Conservation (phyloP, 2,797 vertebrate genomes). For the Clarias pachynema region DNA sequence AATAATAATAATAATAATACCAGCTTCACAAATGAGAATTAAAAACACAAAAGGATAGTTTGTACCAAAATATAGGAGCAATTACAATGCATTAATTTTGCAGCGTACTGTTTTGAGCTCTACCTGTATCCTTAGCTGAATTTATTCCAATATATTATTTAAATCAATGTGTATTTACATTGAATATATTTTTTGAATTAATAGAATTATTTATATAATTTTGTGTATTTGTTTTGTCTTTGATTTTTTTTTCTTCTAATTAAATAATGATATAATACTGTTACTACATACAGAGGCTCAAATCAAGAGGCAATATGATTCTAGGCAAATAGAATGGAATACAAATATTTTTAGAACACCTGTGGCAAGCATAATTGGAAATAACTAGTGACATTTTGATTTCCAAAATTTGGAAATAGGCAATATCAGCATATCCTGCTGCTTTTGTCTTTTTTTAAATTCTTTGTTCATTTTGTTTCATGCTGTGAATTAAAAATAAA, state of each 20-base stretch:
- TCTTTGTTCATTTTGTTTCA: slow-evolving; percentile 7
- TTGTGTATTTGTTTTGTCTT: background rate
- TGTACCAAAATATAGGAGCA: no score
- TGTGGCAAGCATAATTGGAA: background rate
- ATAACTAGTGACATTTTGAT: background rate
- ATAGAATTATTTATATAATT: no score
- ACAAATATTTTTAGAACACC: background rate
- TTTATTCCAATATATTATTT: no score
- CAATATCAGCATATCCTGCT: background rate
- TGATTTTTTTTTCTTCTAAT: background rate
- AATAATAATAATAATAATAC: no score
- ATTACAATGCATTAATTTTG: no score
- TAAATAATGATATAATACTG: background rate
- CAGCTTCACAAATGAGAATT: no score
- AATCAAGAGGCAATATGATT: background rate
- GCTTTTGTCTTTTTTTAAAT: background rate
- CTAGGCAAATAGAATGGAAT: background rate
- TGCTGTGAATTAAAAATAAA: background rate
- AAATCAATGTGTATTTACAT: no score
- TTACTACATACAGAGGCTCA: background rate
- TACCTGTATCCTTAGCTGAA: no score
- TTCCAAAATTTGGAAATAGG: background rate
- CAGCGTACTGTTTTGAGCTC: no score
- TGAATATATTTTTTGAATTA: no score
- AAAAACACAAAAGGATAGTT: no score